Conservation (phyloP, 2,888 invertebrate genomes). For the Pyrochroa serraticornis region DNA sequence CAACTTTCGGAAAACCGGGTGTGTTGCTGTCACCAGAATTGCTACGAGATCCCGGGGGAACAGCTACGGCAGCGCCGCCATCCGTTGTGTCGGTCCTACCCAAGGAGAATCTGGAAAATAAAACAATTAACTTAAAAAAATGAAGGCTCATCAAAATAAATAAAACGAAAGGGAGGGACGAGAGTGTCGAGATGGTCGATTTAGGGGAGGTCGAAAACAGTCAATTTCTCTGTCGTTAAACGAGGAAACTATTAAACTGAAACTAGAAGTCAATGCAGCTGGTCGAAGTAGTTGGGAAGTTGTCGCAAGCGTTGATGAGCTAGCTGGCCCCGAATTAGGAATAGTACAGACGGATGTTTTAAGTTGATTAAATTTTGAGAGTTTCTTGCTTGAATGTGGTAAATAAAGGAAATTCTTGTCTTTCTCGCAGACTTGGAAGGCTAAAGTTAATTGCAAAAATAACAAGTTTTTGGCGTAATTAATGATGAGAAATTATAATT, state of each 20-base stretch:
- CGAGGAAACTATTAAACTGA: too few relatives aligned
- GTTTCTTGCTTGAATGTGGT: constrained; percentile 1
- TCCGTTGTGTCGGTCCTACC: constrained; percentile 54
- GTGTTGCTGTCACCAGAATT: constrained; percentile 57
- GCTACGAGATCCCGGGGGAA: constrained; percentile 50
- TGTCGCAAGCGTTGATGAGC: constrained; percentile 12
- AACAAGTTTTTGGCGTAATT: too few relatives aligned
- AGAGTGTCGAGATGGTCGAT: too few relatives aligned
- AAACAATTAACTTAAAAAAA: constrained; percentile 1
- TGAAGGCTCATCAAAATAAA: background rate
- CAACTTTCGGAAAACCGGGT: constrained; percentile 73
- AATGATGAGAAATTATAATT: too few relatives aligned
- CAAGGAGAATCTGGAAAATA: constrained; percentile 56
- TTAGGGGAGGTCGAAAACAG: too few relatives aligned
- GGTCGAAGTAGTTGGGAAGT: constrained; percentile 21
- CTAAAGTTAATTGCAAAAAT: too few relatives aligned
- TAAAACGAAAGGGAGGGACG: background rate
- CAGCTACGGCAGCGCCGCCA: constrained; percentile 37
- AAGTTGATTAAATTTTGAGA: constrained; percentile 16
- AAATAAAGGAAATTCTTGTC: too few relatives aligned
- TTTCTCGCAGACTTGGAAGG: too few relatives aligned
- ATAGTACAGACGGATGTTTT: constrained; percentile 12
- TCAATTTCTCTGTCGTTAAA: too few relatives aligned
- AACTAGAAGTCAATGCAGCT: constrained; percentile 12
- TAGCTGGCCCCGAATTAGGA: constrained; percentile 18